A percentile compares a stretch with the other conserved stretches of the same genome.
These are phyloP conservation scores for Ormyrus nitidulus DNA, from an alignment of 2,888 invertebrate species.

Conservation along the genomic window DNA sequence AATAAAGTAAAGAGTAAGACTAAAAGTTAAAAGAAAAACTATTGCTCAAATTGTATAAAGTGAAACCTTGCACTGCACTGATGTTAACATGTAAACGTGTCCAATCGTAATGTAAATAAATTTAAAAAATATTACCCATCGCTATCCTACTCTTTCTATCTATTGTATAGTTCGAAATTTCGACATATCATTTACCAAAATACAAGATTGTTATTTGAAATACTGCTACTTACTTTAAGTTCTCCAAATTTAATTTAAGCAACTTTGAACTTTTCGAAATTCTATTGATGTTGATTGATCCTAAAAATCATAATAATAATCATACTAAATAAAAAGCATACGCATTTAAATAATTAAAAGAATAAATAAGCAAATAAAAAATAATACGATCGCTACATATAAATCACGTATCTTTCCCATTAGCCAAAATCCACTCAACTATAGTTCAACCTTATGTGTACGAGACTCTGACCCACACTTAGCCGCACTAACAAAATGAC, in stretches of 20 bases:
- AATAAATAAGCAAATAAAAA: constrained; percentile 8
- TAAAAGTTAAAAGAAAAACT: constrained; percentile 1
- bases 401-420: constrained; percentile 51
- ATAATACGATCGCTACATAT: constrained; percentile 35
- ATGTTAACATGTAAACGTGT: neutral
- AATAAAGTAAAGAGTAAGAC: constrained; percentile 20
- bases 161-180: too few relatives aligned
- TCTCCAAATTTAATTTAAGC: too few relatives aligned
- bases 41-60: constrained; percentile 44
- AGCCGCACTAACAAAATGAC: neutral
- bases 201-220: too few relatives aligned
- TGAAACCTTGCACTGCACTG: constrained; percentile 14
- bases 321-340: neutral
- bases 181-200: too few relatives aligned
- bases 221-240: too few relatives aligned
- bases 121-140: neutral
- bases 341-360: constrained; percentile 10
- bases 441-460: constrained; percentile 35
- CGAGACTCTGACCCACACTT: constrained; percentile 14
- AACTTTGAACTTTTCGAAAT: constrained; percentile 26
- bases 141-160: neutral
- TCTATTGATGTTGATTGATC: constrained; percentile 13
- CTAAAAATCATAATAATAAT: constrained; percentile 14
- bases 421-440: constrained; percentile 16
- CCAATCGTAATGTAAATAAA: constrained; percentile 29